Evolutionary conservation across 2,888 invertebrate genomes (phyloP).

Genomic region (Parapristionchus giblindavisi): DNA sequence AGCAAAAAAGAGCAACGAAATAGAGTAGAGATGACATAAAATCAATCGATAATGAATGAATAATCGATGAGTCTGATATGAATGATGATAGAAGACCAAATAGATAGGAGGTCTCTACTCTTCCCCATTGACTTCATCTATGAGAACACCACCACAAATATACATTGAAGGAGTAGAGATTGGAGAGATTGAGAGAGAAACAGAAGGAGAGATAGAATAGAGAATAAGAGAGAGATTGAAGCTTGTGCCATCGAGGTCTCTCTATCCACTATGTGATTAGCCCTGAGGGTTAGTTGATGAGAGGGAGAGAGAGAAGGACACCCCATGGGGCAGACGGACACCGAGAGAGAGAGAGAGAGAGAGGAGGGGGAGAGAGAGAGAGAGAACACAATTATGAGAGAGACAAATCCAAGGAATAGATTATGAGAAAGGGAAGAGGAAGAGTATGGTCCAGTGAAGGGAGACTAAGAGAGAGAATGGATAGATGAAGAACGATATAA

Average conservation of each 20-base stretch:
- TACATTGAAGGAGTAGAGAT: not conserved
- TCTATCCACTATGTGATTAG: constrained; percentile 7
- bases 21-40: not conserved
- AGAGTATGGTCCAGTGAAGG: constrained; percentile 39
- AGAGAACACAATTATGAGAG: constrained; percentile 39
- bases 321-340: not conserved
- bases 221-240: not conserved
- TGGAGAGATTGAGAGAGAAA: not conserved
- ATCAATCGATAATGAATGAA: not conserved
- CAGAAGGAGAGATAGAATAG: not conserved
- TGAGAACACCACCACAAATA: no score
- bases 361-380: constrained; percentile 31
- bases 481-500: no score
- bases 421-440: constrained; percentile 14
- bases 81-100: not conserved
- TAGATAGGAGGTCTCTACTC: no score
- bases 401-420: constrained; percentile 40
- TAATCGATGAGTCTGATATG: not conserved
- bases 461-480: no score
- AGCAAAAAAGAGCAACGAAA: no score
- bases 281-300: not conserved
- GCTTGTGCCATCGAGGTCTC: no score
- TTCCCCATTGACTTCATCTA: no score
- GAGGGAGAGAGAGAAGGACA: not conserved
- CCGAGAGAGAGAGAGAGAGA: not conserved